Percentiles rank a stretch among this genome's conserved stretches.
phyloP scores from a whole-genome alignment of 2,113 vertebrate genomes.

The Calypte anna region DNA sequence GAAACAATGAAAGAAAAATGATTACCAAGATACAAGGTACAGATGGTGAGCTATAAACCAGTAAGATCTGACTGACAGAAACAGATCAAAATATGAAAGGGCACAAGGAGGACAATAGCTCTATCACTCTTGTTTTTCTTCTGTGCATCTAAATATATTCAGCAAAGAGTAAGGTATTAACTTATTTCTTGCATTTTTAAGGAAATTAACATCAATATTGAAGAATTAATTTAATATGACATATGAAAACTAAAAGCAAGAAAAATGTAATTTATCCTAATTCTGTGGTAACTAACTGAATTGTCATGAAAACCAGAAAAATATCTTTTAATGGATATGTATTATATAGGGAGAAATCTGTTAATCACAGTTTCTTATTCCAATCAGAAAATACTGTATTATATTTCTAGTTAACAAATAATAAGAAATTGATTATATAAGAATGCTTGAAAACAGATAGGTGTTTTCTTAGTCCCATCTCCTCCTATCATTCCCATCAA shows the following conservation, averaged over 20 bases:
- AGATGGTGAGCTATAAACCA: not conserved
- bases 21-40: not conserved
- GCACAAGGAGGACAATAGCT: not conserved
- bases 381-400: not conserved
- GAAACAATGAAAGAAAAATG: not conserved
- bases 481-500: not conserved
- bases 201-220: not conserved
- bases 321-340: not conserved
- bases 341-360: not conserved
- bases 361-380: not conserved
- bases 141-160: not conserved
- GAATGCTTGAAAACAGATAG: not conserved
- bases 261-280: not conserved
- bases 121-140: not conserved
- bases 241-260: not conserved
- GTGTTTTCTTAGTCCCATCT: not conserved
- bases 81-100: not conserved
- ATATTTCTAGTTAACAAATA: not conserved
- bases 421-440: not conserved
- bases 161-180: not conserved
- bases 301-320: not conserved
- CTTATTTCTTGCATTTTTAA: not conserved
- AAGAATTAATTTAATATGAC: not conserved
- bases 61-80: not conserved
- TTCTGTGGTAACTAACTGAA: not conserved